Evolutionary conservation across 2,113 vertebrate species (phyloP).

Genomic region (Fulica atra): DNA sequence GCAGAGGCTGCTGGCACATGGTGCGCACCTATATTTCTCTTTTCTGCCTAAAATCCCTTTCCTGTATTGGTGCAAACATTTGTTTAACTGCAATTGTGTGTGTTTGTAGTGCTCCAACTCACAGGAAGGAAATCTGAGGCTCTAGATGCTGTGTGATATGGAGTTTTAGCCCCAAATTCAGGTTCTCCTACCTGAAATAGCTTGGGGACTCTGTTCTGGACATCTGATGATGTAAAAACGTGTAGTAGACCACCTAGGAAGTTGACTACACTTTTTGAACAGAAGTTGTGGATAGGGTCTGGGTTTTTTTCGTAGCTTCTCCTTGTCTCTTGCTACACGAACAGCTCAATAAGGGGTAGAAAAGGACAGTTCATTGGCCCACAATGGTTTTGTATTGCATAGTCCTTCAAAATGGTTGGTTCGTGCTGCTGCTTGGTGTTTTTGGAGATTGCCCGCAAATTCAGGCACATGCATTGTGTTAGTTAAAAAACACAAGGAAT

Average conservation of each 20-base stretch:
- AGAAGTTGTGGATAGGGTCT: not conserved
- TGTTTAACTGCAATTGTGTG: not conserved
- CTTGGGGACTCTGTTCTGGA: not conserved
- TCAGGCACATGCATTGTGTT: not conserved
- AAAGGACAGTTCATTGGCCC: not conserved
- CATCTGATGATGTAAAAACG: not conserved
- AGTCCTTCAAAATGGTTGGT: not conserved
- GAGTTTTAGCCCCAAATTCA: not conserved
- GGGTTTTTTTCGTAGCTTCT: not conserved
- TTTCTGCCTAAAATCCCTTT: conserved; percentile 31
- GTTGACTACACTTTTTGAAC: not conserved
- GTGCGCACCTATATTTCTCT: conserved; percentile 18
- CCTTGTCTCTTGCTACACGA: not conserved
- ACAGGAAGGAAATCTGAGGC: not conserved
- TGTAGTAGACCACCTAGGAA: not conserved
- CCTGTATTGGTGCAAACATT: not conserved
- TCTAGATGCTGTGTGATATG: not conserved
- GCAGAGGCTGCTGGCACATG: conserved; percentile 41
- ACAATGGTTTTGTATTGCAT: not conserved
- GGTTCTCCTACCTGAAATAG: not conserved
- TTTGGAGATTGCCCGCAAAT: not conserved
- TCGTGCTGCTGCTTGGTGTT: accelerated
- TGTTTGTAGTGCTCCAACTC: not conserved
- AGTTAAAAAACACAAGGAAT: not conserved
- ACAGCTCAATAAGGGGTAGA: not conserved